These are phyloP conservation scores for Aythya baeri DNA, from an alignment of 2,113 vertebrate genomes.

Conservation along the genomic window DNA sequence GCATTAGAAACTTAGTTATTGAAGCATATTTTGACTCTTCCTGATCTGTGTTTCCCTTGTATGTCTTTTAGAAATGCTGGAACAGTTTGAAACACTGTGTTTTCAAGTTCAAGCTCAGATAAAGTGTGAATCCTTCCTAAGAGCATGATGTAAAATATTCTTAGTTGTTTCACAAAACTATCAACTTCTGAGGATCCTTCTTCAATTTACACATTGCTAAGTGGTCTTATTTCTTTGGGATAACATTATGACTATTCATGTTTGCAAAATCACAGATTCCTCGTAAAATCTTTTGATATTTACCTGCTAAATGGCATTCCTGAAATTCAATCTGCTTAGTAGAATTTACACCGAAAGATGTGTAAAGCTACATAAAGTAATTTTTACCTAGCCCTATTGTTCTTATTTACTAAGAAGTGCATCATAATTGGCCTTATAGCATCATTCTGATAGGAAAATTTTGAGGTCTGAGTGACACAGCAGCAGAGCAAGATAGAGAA, in stretches of 20 bases:
- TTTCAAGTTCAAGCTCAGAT: conserved; percentile 7
- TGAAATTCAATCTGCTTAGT: neutral
- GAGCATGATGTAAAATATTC: neutral
- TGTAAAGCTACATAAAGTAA: neutral
- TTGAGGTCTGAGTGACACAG: neutral
- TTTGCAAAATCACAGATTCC: neutral
- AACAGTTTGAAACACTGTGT: neutral
- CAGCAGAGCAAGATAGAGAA: neutral
- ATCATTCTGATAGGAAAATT: neutral
- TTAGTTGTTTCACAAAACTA: neutral
- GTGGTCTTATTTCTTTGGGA: neutral
- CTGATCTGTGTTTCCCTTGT: neutral
- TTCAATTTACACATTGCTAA: neutral
- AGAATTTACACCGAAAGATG: neutral
- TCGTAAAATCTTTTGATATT: neutral
- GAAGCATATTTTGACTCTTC: neutral
- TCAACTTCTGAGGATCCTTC: neutral
- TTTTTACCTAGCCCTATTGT: neutral
- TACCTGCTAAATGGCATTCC: neutral
- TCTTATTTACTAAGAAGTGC: neutral
- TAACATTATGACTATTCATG: neutral
- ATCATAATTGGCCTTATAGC: neutral
- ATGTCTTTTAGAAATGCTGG: neutral
- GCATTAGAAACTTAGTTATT: neutral
- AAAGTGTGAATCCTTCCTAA: neutral